Base-by-base conservation (phyloP, 2,888 invertebrate genomes). In the Lapara coniferarum region DNA sequence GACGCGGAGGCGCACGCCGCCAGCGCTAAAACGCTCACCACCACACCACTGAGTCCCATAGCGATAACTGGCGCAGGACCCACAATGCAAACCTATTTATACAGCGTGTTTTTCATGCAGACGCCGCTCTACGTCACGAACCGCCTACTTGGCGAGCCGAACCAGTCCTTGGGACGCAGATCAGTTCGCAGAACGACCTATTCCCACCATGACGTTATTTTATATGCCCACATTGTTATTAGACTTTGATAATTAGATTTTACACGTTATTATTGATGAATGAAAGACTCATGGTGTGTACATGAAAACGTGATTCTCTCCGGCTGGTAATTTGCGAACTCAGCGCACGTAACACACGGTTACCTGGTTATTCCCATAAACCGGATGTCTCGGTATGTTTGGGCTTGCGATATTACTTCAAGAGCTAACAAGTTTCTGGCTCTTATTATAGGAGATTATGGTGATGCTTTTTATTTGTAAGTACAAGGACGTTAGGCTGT, bases 11-110 rank as follows among this genome's bases (percentile, higher is more conserved):
- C 85, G 49, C 82, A 73, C 71, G 84, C 81, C 51, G 78, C 82
- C 67, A 91, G 78, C 81, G 88, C 87, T 69, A 92, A 74, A 71
- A 86, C 84, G 81, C 83, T 81, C 77, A 88, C 85, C 77, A 84
- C 85, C 71, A 87, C 86, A 81, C 88, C 77, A 81, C 81, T 75
- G 79, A 86, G 85, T 88, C 89, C 90, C 92, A 92, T 91, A 79
- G 82, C 89, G 87, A 81, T 88, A 71, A 93, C 92, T 92, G 90
- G 81, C 87, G 86, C 85, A 86, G 90, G 89, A 88, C 79, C 75
- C 81, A 80, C 78, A 79, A 79, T 77, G 82, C 85, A 81, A 85
- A 89, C 87, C 89, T 92, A 91, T 93, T 88, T 93, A 93, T 93
- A 93, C 80, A 77, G 78, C 77, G 78, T 77, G 87, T 78, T 89